Conservation (phyloP, 2,113 vertebrate species). For the Hemiscyllium ocellatum region DNA sequence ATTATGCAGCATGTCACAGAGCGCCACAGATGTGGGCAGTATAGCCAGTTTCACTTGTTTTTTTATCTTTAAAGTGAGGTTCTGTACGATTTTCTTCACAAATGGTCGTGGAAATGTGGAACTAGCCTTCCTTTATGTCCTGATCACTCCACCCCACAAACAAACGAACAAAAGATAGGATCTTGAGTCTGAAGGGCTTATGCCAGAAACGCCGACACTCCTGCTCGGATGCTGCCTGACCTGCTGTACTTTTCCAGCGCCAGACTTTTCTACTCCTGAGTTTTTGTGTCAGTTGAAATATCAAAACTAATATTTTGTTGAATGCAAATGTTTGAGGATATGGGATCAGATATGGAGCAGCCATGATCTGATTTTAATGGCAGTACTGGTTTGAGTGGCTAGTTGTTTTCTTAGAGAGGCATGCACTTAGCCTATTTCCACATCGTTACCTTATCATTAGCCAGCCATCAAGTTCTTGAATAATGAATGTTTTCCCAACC, state of each 20-base stretch:
- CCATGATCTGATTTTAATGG: not conserved
- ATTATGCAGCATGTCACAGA: not conserved
- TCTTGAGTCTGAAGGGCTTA: no score
- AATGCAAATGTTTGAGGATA: not conserved
- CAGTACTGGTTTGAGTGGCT: not conserved
- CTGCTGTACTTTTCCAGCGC: no score
- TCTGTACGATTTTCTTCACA: not conserved
- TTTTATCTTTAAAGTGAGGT: no score
- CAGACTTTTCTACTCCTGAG: no score
- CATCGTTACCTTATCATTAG: not conserved
- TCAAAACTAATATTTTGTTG: not conserved
- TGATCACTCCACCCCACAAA: no score
- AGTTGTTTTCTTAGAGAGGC: not conserved
- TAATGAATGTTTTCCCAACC: not conserved
- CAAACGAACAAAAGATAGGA: no score
- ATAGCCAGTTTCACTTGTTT: not conserved
- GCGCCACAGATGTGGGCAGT: not conserved
- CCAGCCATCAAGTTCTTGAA: not conserved
- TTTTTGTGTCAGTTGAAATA: no score
- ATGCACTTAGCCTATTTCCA: not conserved
- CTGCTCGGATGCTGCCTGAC: no score
- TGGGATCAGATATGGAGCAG: not conserved
- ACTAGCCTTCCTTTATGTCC: no score
- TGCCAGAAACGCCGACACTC: no score
- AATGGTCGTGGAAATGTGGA: not conserved